Evolutionary conservation across 2,113 vertebrate species (phyloP).

Genomic region (Cyphomyrus discorhynchus): DNA sequence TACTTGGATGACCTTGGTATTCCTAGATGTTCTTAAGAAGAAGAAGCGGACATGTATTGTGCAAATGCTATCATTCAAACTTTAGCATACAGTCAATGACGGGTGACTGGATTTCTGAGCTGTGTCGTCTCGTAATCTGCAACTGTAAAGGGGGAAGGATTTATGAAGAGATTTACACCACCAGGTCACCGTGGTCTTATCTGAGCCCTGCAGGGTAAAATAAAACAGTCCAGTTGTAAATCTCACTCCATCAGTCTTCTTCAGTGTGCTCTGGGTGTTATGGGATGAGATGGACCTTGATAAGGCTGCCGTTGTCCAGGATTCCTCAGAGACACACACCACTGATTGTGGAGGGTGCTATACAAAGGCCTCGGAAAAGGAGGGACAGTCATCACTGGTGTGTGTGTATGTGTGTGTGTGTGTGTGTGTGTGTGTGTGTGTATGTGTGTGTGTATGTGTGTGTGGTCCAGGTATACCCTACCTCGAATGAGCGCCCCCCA

Average conservation of each 20-base stretch:
- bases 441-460: not conserved
- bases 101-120: not conserved
- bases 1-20: not conserved
- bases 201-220: conserved; percentile 15
- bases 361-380: not conserved
- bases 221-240: conserved; percentile 19
- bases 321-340: conserved; percentile 4
- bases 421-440: not conserved
- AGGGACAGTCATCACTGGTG: not conserved
- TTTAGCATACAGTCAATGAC: not conserved
- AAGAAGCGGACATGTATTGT: not conserved
- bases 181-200: conserved; percentile 29
- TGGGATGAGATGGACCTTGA: conserved; percentile 9
- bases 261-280: conserved; percentile 8
- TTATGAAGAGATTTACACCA: conserved; percentile 19
- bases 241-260: conserved; percentile 22
- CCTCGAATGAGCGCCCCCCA: too few relatives aligned
- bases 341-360: not conserved
- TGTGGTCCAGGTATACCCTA: too few relatives aligned
- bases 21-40: not conserved
- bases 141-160: conserved; percentile 1
- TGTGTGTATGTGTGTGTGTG: not conserved
- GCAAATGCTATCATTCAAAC: not conserved
- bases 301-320: conserved; percentile 19
- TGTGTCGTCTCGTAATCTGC: not conserved